Evolutionary conservation across 2,888 invertebrate genomes (phyloP), one percentile per base, ranked within the genome.

Genomic region (Hedya salicella): DNA sequence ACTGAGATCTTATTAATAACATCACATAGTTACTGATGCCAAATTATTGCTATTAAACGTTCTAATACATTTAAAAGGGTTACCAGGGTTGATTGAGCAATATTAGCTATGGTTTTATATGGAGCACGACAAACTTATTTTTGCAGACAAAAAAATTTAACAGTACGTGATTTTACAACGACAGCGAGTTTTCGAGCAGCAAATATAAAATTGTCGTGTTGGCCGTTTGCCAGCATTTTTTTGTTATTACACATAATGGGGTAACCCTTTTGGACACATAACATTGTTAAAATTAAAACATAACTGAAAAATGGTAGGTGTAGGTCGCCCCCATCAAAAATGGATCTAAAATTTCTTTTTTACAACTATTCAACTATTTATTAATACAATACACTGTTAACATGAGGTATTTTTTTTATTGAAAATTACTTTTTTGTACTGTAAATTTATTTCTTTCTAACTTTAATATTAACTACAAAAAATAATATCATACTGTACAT

Each of bases 1-100:
- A 81, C 82, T 90, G 91, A 91, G 91, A 91, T 91, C 91, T 81
- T 79, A 79, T 79, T 82, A 82, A 86, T 85, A 83, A 89, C 88
- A 89, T 90, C 89, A 90, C 90, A 89, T 82, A 32, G 4, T 17
- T 81, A 75, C 75, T 75, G 80, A 82, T 82, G 80, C 81, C 80
- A 79, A 80, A 81, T 79, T 81, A 75, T 79, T 78, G 79, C 77
- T 75, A 77, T 76, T 50, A 44, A 59, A 57, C 16, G 11, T 17
- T 49, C 40, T 32, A 53, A 61, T 53, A 74, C 69, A 67, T 71
- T 77, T 75, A 68, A 75, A 76, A 77, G 76, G 82, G 83, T 83
- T 84, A 84, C 87, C 83, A 78, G 80, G 70, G 56, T 69, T 69
- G 63, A 77, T 79, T 75, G 78, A 78, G 71, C 77, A 64, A 56